phyloP scores from a whole-genome alignment of 2,888 invertebrate genomes.

The Lissonota sp. region DNA sequence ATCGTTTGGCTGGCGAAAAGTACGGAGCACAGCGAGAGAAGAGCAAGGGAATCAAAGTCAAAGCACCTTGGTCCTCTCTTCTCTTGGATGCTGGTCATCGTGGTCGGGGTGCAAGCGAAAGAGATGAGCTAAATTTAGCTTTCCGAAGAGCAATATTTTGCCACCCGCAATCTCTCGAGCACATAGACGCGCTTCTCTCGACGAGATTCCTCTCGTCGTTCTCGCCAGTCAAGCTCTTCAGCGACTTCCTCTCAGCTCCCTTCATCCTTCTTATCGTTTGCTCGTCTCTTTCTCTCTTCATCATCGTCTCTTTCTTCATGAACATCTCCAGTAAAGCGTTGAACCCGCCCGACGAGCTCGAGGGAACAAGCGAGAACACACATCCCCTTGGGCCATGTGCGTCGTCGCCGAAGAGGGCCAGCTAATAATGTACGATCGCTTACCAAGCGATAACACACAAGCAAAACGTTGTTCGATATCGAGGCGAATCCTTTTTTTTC shows the following conservation, averaged over 20 bases:
- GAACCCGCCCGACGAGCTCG: constrained; percentile 45
- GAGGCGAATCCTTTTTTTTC: background rate
- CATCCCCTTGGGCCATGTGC: constrained; percentile 17
- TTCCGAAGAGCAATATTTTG: constrained; percentile 36
- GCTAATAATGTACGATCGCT: constrained; percentile 10
- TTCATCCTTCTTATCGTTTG: constrained; percentile 33
- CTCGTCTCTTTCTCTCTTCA: constrained; percentile 6
- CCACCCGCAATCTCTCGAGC: constrained; percentile 43
- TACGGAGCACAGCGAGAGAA: constrained; percentile 13
- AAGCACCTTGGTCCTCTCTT: constrained; percentile 53
- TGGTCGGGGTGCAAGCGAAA: constrained; percentile 36
- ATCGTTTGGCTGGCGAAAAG: constrained; percentile 48
- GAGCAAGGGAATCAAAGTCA: constrained; percentile 62
- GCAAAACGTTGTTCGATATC: constrained; percentile 22
- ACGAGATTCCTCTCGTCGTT: constrained; percentile 64
- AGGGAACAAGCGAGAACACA: constrained; percentile 4
- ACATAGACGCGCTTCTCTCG: constrained; percentile 48
- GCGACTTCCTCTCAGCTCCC: constrained; percentile 36
- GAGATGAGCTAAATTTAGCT: constrained; percentile 64
- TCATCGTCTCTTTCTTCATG: constrained; percentile 18
- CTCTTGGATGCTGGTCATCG: constrained; percentile 59
- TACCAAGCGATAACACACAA: constrained; percentile 1
- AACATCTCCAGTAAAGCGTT: constrained; percentile 54
- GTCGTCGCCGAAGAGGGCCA: background rate
- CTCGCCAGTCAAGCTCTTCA: constrained; percentile 46